Base-by-base conservation (phyloP, 2,797 vertebrate genomes). In the Clarias platycephalus region DNA sequence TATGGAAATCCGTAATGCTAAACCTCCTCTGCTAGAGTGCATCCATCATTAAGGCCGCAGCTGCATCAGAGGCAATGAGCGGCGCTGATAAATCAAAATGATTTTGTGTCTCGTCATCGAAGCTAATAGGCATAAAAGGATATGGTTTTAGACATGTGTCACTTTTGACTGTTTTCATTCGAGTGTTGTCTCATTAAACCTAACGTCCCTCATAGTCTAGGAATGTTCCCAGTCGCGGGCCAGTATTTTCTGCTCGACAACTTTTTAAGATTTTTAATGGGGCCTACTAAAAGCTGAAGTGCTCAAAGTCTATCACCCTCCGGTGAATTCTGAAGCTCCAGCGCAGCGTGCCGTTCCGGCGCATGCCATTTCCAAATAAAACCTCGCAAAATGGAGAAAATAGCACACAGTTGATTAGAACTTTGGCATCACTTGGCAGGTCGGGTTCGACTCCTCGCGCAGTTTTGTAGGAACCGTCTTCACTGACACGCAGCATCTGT, bases 391-490 rank as follows among this genome's bases (percentile, higher is more conserved):
- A 84, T 22, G 55, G 63, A 87, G 81, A 90, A 89, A 91, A 91
- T 89, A 90, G 91, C 91, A 90, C 79, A 87, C 88, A 75, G 86
- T 84, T 92, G 89, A 92, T 90, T 88, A 90, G 85, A 88, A 90
- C 87, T 88, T 87, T 91, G 91, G 90, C 88, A 83, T 85, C 55
- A 81, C 53, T 62, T 62, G 55, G 31, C 67, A 28, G 63, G 81
- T 85, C 58, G 67, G 31, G 63, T 60, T 60, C 72, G 83, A 89
- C 88, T 88, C 88, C 87, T 76, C 88, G 87, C 76, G 83, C 60
- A 62, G 26, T 78, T 89, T 87, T 74, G 81, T 66, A 86, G 67
- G 85, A 90, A 88, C 86, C 88, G 83, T 88, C 81, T 84, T 90
- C 82, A 71, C 57, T 64, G 77, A 87, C 81, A 88, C 87, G 84